Conservation (phyloP, 2,113 vertebrate genomes). For the Scartelaos histophorus region DNA sequence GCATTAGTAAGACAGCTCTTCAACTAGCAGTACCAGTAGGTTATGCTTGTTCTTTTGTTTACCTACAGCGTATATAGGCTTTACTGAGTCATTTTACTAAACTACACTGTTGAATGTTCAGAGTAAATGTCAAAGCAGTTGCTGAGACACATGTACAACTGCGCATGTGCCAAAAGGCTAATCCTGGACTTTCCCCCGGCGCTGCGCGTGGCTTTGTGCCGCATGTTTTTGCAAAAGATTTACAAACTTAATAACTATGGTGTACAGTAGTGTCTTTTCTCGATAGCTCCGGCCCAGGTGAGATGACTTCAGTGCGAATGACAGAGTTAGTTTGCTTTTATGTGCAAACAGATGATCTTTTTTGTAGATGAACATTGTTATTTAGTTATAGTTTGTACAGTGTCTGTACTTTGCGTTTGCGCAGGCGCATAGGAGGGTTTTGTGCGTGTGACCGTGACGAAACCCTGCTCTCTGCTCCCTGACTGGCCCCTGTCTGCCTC, state of each 20-base stretch:
- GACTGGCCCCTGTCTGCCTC: too few relatives aligned
- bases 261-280: too few relatives aligned
- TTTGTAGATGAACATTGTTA: background rate
- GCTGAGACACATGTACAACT: background rate
- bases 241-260: background rate
- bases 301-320: background rate
- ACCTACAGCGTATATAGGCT: too few relatives aligned
- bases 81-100: too few relatives aligned
- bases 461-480: background rate
- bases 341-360: background rate
- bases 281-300: background rate
- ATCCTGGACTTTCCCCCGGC: background rate
- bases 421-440: conserved; percentile 18
- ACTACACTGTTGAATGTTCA: too few relatives aligned
- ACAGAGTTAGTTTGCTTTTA: background rate
- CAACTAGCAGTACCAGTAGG: too few relatives aligned
- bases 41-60: too few relatives aligned
- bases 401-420: background rate
- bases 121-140: background rate
- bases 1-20: too few relatives aligned
- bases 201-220: background rate
- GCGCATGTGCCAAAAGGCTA: background rate
- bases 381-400: too few relatives aligned
- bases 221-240: background rate
- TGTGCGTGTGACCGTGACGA: background rate